Percentiles rank a stretch among this genome's conserved stretches.
These are phyloP conservation scores for Brachynemurus nebulosus DNA, from an alignment of 2,888 invertebrate genomes.

Conservation along the genomic window DNA sequence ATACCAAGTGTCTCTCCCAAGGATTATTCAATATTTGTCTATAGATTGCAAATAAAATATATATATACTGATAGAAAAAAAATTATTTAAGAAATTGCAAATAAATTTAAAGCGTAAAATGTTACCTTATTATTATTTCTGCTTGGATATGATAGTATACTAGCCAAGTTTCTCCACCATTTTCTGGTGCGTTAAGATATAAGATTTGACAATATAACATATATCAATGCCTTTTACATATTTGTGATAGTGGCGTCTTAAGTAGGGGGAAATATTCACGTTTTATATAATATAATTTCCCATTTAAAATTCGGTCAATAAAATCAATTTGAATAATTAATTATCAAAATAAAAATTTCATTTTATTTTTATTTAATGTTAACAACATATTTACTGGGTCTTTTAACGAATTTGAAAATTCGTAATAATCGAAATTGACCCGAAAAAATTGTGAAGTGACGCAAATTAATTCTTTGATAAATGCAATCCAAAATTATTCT, in stretches of 20 bases:
- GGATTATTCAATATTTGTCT: background rate
- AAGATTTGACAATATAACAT: slow-evolving; percentile 2
- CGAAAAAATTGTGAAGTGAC: too few species aligned
- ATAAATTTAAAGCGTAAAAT: background rate
- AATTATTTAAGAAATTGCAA: background rate
- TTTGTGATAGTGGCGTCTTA: background rate
- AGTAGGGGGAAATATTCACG: background rate
- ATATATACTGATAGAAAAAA: background rate
- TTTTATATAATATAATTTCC: too few species aligned
- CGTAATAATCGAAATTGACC: too few species aligned
- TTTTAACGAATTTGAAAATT: too few species aligned
- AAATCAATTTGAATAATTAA: too few species aligned
- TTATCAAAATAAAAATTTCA: too few species aligned
- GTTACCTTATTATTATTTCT: background rate
- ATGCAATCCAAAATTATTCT: too few species aligned
- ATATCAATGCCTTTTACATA: slow-evolving; percentile 1
- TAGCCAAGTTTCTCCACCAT: slow-evolving; percentile 4
- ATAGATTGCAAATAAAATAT: background rate
- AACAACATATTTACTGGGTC: too few species aligned
- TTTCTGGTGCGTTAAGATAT: background rate
- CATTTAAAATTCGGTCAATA: too few species aligned
- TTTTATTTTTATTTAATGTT: too few species aligned
- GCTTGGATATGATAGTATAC: background rate
- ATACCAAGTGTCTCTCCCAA: slow-evolving; percentile 2
- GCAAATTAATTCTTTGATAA: too few species aligned